Evolutionary conservation across 2,797 vertebrate genomes (phyloP), one percentile per base, ranked within the genome.

Genomic region (Dryobates pubescens): DNA sequence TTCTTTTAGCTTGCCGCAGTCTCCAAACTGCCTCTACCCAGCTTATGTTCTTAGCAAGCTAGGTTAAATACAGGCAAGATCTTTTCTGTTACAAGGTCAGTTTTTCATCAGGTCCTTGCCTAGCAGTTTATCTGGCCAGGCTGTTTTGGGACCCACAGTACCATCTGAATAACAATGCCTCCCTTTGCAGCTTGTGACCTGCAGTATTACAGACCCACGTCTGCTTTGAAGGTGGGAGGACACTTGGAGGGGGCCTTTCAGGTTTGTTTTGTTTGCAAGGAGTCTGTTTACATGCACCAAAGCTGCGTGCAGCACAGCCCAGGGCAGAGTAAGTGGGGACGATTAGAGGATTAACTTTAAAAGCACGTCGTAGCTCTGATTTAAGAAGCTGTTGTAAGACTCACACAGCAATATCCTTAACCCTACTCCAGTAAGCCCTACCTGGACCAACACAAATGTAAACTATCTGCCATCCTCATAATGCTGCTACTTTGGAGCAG

Each of bases 61-160:
- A 36, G 34, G 45, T 67, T 91, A 89, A 91, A 81, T 10, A 54
- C 27, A 85, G 77, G 14, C 58, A 85, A 93, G 67, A 72, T 26
- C 23, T 95, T 81, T 77, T 24, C 68, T 88, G 6, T 20, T 45
- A 49, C 92, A 92, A 94, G 91, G 82, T 90, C 94, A 95, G 13
- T 8, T 86, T 95, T 95, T 91, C 83, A 82, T 88, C 94, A 91
- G 76, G 63, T 63, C 64, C 57, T 91, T 88, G 73, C 34, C n/a
- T 3, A 58, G 67, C 49, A 45, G 27, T 75, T 91, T 92, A 88
- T 92, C 82, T 64, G n/a, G 38, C 16, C 45, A 76, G 57, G 49
- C 74, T 94, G 91, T 91, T 92, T 89, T 76, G 85, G 68, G 57
- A 93, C 38, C 32, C 45, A 70, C 58, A 79, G 29, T 9, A 15